Base-by-base conservation (phyloP, 2,113 vertebrate genomes). In the Formicarius rufipectus region DNA sequence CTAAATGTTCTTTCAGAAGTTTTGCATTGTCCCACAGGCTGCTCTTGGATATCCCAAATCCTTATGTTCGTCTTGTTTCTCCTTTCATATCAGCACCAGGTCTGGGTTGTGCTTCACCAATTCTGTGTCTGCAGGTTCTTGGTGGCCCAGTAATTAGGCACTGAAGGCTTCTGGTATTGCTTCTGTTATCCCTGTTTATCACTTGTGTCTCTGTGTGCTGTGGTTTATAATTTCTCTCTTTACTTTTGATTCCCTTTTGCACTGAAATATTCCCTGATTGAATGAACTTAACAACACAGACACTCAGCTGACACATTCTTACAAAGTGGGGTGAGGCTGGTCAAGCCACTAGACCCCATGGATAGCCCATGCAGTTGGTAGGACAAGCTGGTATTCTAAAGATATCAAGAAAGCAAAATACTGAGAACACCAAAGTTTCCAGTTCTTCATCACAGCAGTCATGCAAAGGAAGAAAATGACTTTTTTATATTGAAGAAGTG, bases 61-160 rank as follows among this genome's bases (percentile, higher is more conserved):
- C 1, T 73, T 33, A 25, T 10, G 1, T n/a, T 73, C 13, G 3
- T 44, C 3, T 2, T 40, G 5, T 58, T 79, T 56, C 7, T 39
- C 3, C 15, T 21, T 52, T 39, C 19, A 5, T 33, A 52, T n/a
- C 37, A 44, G 13, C 52, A 18, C 4, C 72, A 45, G 9, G 4
- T 73, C 35, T 33, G 17, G 10, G 6, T 7, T 45, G 12, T 4
- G 30, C 10, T 2, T 37, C 13, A 28, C 11, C 23, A 59, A 1
- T 4, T 1, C 8, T 30, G 27, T 31, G 4, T n/a, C n/a, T 39
- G 15, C 4, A 27, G 21, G 73, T 74, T 74, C 74, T 58, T 62
- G 2, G 33, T 69, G n/a, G 12, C 21, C 6, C 10, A 47, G 6
- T 8, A 58, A 44, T 35, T 75, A 58, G 3, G 2, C 52, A 10